Evolutionary conservation across 2,888 invertebrate species (phyloP).

Genomic region (Cantharis flavilabris): DNA sequence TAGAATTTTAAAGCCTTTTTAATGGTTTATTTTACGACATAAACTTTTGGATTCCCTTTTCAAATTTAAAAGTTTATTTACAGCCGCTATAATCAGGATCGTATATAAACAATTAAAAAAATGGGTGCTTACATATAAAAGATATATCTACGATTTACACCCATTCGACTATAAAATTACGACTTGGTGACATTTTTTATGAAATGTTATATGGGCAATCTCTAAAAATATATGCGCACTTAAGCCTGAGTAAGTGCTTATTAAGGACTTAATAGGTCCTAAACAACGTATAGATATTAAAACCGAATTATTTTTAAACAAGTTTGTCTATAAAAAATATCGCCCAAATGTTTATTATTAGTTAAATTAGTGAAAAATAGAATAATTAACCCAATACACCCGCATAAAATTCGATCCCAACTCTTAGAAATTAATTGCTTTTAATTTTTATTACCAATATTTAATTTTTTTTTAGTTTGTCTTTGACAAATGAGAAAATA

Average conservation of each 20-base stretch:
- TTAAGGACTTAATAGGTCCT: slow-evolving; percentile 34
- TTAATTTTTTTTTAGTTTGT: background rate
- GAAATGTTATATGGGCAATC: slow-evolving; percentile 32
- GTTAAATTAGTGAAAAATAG: background rate
- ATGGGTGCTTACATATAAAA: slow-evolving; percentile 10
- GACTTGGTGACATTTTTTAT: slow-evolving; percentile 34
- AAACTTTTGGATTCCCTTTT: slow-evolving; percentile 15
- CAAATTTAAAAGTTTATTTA: slow-evolving; percentile 24
- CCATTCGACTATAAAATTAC: slow-evolving; percentile 12
- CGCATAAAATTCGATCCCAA: background rate
- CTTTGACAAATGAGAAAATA: background rate
- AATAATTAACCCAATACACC: background rate
- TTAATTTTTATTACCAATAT: background rate
- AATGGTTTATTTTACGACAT: slow-evolving; percentile 19
- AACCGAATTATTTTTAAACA: slow-evolving; percentile 23
- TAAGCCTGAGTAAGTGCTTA: slow-evolving; percentile 34
- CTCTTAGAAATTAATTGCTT: background rate
- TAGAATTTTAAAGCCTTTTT: background rate
- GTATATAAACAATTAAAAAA: slow-evolving; percentile 27
- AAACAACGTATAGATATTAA: slow-evolving; percentile 26
- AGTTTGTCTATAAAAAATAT: slow-evolving; percentile 6
- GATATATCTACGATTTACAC: slow-evolving; percentile 11
- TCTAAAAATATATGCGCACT: slow-evolving; percentile 33
- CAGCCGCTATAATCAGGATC: slow-evolving; percentile 22
- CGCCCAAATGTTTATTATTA: background rate